Conservation (phyloP, 2,113 vertebrate species). For the Cephalopterus ornatus region DNA sequence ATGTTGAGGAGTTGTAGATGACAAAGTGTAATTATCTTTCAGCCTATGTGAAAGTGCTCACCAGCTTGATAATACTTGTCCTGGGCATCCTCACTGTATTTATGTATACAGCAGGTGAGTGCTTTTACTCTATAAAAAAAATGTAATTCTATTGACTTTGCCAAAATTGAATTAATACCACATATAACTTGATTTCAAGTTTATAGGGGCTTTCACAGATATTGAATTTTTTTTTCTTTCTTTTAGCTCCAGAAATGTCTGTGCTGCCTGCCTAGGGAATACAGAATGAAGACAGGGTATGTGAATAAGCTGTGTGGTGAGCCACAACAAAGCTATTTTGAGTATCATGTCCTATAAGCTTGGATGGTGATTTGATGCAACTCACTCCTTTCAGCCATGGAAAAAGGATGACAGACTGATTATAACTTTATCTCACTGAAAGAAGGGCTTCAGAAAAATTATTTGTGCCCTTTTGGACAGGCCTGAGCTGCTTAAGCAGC, state of each 20-base stretch:
- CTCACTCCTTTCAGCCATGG: not conserved
- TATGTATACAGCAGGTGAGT: conserved; percentile 26
- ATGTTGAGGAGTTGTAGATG: not conserved
- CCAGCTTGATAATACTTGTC: conserved; percentile 47
- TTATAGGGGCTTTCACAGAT: conserved; percentile 21
- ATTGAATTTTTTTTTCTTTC: not conserved
- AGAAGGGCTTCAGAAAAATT: not conserved
- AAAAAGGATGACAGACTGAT: not conserved
- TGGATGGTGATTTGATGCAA: not conserved
- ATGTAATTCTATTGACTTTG: conserved; percentile 8
- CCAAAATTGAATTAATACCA: conserved; percentile 12
- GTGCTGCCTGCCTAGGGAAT: not conserved
- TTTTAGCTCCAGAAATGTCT: not conserved
- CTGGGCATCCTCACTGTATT: not conserved
- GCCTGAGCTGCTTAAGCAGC: not conserved
- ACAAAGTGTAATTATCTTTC: conserved; percentile 20
- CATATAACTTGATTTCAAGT: conserved; percentile 7
- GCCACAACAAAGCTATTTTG: not conserved
- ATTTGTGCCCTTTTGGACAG: not conserved
- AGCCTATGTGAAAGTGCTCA: conserved; percentile 17
- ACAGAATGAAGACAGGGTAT: not conserved
- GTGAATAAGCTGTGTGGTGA: not conserved
- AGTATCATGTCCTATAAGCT: not conserved
- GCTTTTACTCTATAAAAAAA: not conserved
- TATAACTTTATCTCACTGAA: not conserved